Percentiles rank a stretch among this genome's conserved stretches.
Evolutionary conservation across 2,797 vertebrate species (phyloP).

Genomic region (Tragelaphus eurycerus): DNA sequence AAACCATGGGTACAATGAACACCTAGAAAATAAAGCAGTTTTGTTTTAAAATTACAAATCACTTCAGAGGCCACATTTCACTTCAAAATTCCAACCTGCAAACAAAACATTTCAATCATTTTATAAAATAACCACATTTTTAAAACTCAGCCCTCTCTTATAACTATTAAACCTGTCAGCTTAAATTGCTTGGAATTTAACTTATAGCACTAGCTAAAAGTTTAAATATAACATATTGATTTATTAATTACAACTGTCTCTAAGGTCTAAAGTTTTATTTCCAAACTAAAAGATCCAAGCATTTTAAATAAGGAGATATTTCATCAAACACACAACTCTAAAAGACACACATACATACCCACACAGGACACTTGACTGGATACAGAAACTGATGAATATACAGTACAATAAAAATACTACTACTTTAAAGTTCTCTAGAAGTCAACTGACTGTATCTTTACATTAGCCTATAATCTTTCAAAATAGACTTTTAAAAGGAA

Average conservation of each 20-base stretch:
- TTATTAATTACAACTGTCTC: constrained; percentile 5
- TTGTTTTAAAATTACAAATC: constrained; percentile 50
- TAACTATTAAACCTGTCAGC: constrained; percentile 42
- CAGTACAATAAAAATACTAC: constrained; percentile 5
- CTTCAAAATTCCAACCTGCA: constrained; percentile 38
- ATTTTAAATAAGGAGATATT: constrained; percentile 15
- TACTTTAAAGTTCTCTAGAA: not conserved
- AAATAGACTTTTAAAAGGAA: not conserved
- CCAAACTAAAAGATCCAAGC: constrained; percentile 14
- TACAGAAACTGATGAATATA: not conserved
- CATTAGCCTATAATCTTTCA: not conserved
- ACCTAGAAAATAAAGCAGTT: constrained; percentile 85
- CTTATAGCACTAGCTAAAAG: not conserved
- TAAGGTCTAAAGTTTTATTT: not conserved
- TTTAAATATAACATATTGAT: constrained; percentile 25
- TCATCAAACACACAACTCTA: constrained; percentile 41
- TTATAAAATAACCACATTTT: constrained; percentile 35
- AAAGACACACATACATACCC: not conserved
- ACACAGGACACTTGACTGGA: not conserved
- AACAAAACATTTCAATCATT: constrained; percentile 22
- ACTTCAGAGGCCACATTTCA: constrained; percentile 6
- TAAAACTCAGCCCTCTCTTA: not conserved
- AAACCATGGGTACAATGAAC: constrained; percentile 99
- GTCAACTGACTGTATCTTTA: not conserved
- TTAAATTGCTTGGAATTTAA: constrained; percentile 12